Evolutionary conservation across 2,797 vertebrate species (phyloP).

Genomic region (Tamandua tetradactyla): DNA sequence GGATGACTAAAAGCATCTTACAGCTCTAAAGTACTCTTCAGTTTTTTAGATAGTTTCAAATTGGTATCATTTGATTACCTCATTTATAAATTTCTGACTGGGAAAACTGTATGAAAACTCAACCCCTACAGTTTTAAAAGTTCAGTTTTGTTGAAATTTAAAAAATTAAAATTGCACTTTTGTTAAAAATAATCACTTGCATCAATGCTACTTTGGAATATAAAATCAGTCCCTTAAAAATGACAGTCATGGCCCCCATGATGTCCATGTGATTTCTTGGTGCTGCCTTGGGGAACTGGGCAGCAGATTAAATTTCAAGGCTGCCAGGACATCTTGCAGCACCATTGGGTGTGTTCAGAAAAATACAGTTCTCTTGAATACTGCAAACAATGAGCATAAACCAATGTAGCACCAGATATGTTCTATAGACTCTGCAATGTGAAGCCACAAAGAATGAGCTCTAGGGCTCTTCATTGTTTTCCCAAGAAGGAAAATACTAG

Average conservation of each 20-base stretch:
- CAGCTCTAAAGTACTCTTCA: background rate
- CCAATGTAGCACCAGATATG: background rate
- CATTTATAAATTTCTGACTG: slow-evolving; percentile 1
- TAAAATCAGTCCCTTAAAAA: background rate
- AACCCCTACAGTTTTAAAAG: background rate
- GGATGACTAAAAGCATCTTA: background rate
- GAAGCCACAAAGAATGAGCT: background rate
- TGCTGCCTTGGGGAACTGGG: background rate
- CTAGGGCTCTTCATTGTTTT: background rate
- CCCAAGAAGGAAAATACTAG: background rate
- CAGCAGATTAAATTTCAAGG: background rate
- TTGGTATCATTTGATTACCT: background rate
- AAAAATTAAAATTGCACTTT: background rate
- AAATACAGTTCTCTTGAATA: background rate
- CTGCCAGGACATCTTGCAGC: background rate
- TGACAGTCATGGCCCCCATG: background rate
- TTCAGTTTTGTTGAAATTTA: slow-evolving; percentile 5
- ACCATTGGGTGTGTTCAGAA: background rate
- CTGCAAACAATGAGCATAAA: background rate
- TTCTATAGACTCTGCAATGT: background rate
- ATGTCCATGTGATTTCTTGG: background rate
- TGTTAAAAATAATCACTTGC: slow-evolving; percentile 23
- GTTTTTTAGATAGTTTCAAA: slow-evolving; percentile 16
- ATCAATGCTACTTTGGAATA: background rate
- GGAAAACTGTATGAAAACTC: background rate